These are phyloP conservation scores for Calvadosia cruxmelitensis DNA, from an alignment of 30 jellyfish, hydroid and myxozoan genomes.

Conservation along the genomic window DNA sequence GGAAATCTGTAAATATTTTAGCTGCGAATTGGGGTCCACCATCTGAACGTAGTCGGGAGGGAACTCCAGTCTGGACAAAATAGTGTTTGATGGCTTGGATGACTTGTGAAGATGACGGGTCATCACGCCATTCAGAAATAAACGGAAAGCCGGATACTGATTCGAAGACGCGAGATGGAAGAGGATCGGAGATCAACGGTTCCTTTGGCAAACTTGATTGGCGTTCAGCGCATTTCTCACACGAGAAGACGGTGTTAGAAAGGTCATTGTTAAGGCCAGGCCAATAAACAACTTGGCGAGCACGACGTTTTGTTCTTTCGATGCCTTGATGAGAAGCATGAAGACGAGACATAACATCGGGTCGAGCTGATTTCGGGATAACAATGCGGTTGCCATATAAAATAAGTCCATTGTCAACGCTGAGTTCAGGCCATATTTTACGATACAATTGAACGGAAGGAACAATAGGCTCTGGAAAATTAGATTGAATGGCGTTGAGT, in stretches of 20 bases:
- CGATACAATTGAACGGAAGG: background rate
- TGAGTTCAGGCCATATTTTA: conserved; percentile 2
- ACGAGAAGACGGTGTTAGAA: background rate
- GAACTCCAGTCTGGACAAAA: background rate
- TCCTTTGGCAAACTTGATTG: background rate
- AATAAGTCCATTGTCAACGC: background rate
- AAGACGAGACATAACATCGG: background rate
- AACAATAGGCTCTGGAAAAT: background rate
- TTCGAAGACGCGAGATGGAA: background rate
- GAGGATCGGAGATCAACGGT: background rate
- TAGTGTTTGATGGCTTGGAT: background rate
- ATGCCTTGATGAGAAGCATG: background rate
- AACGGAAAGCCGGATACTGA: background rate
- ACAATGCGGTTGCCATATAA: background rate
- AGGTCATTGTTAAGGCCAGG: background rate
- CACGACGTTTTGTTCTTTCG: conserved; percentile 2
- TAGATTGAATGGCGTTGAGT: background rate
- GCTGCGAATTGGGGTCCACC: background rate
- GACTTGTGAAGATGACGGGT: background rate
- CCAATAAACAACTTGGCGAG: background rate
- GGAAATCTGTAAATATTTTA: background rate
- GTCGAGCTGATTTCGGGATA: background rate
- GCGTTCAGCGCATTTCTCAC: background rate
- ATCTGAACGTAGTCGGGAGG: background rate
- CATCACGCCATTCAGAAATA: conserved; percentile 1